Base-by-base conservation (phyloP, 2,888 invertebrate species). In the Athalia circularis region DNA sequence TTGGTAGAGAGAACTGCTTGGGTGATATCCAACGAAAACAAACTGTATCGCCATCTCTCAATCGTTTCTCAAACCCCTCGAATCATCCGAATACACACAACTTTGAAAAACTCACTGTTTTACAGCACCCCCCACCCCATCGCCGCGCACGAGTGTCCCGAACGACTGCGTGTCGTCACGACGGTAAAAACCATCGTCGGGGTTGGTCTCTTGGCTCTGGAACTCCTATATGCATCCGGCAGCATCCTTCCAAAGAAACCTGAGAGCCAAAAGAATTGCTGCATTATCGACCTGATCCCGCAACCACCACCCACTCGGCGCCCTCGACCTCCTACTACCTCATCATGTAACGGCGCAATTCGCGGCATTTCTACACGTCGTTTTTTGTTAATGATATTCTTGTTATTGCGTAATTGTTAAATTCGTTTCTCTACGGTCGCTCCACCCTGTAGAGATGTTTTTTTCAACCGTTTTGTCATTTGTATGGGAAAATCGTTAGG, bases 21-120 rank as follows among this genome's bases (percentile, higher is more conserved):
- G 76, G 77, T 79, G 47, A 79, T 65, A 77, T 13, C 47, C 43
- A 70, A 79, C 47, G 78, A 68, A 81, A 79, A 82, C 82, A 82
- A 83, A 83, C 84, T 67, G 84, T 81, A 77, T 82, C 84, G 84
- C 84, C 84, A 84, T 84, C 84, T 84, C 79, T 79, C 77, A 81
- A 74, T 77, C 78, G 68, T 65, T 78, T 52, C 78, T 78, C 65
- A 62, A 62, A 64, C 54, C 79, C 78, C 72, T 65, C 57, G 74
- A 72, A 77, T 50, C 57, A 29, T 29, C 29, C 29, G 29, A 29
- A 29, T 29, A 29, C 29, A 29, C 2, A 29, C 1, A 29, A 29
- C 29, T 0, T 67, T 8, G 43, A 6, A 61, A 61, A 68, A 29
- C 68, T 43, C 52, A 47, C 52, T 29, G 29, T 29, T 29, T 29